Percentiles rank a stretch among this genome's conserved stretches.
Evolutionary conservation across 1,140 invertebrate species (phyloP).

Genomic region (Eubasilissa regina): DNA sequence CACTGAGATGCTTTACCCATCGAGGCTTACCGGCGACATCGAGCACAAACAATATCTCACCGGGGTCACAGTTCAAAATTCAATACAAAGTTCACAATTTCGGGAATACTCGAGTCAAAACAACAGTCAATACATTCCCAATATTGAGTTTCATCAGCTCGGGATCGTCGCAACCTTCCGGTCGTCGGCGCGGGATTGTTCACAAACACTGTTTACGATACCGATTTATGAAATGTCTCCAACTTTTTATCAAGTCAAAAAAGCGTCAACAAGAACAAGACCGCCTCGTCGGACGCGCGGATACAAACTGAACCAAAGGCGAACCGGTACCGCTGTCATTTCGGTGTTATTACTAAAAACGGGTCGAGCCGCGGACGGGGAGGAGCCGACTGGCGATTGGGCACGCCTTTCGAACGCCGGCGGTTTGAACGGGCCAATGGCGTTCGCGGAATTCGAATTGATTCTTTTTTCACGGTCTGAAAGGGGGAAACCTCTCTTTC

Average conservation of each 20-base stretch:
- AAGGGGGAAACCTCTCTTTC: constrained; percentile 24
- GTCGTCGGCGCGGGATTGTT: too few species aligned
- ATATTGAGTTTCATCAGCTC: too few species aligned
- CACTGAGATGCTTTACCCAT: constrained; percentile 26
- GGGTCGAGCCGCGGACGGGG: constrained; percentile 16
- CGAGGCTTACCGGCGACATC: not conserved
- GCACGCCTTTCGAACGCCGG: constrained; percentile 34
- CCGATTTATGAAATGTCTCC: constrained; percentile 10
- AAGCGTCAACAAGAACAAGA: not conserved
- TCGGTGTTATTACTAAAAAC: constrained; percentile 42
- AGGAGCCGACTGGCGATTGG: constrained; percentile 2
- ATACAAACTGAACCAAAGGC: constrained; percentile 35
- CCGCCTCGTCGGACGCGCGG: constrained; percentile 27
- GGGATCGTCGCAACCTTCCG: too few species aligned
- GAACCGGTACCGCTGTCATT: constrained; percentile 34
- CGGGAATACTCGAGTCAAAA: not conserved
- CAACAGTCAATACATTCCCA: too few species aligned
- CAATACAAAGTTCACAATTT: constrained; percentile 10
- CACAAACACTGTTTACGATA: constrained; percentile 9
- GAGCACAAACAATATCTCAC: constrained; percentile 3
- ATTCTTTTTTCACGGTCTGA: constrained; percentile 40
- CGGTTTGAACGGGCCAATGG: constrained; percentile 27
- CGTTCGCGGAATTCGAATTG: constrained; percentile 2
- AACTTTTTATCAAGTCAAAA: constrained; percentile 5
- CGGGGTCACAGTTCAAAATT: too few species aligned